These are phyloP conservation scores for Lerista edwardsae DNA, from an alignment of 2,797 vertebrate species.

Conservation along the genomic window DNA sequence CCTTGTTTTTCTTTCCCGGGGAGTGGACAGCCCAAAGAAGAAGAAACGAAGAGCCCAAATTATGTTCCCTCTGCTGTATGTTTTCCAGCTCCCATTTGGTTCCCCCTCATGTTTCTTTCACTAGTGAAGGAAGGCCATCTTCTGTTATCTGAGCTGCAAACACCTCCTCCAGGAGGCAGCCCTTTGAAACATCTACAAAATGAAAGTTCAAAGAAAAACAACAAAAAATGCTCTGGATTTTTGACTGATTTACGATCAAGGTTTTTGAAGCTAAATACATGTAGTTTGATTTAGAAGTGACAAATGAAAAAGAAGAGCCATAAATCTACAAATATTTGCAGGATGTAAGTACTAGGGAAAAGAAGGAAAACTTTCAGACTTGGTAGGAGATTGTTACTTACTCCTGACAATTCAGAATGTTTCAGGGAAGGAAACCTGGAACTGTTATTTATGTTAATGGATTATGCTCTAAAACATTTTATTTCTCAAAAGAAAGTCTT, in stretches of 20 bases:
- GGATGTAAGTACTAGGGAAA: slow-evolving; percentile 17
- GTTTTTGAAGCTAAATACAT: background rate
- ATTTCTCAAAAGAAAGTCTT: background rate
- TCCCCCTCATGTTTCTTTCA: slow-evolving; percentile 18
- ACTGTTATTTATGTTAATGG: background rate
- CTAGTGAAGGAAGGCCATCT: slow-evolving; percentile 18
- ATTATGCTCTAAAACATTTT: background rate
- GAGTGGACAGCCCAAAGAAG: background rate
- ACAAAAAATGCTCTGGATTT: slow-evolving; percentile 29
- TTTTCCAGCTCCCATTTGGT: slow-evolving; percentile 22
- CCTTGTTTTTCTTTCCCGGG: background rate
- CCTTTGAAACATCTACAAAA: slow-evolving; percentile 42
- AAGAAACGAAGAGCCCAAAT: slow-evolving; percentile 10
- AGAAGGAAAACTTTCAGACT: background rate
- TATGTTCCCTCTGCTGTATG: background rate
- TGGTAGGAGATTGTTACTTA: slow-evolving; percentile 3
- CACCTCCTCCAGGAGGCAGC: slow-evolving; percentile 40
- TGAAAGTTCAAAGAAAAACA: slow-evolving; percentile 37
- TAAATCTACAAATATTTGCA: slow-evolving; percentile 46
- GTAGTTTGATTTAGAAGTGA: slow-evolving; percentile 35
- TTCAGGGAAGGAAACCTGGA: background rate
- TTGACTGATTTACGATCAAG: slow-evolving; percentile 31
- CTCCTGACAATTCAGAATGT: slow-evolving; percentile 6
- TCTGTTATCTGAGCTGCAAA: slow-evolving; percentile 23
- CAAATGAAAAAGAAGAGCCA: slow-evolving; percentile 8